phyloP scores from a whole-genome alignment of 2,797 vertebrate genomes.

The Loris lydekkerianus region DNA sequence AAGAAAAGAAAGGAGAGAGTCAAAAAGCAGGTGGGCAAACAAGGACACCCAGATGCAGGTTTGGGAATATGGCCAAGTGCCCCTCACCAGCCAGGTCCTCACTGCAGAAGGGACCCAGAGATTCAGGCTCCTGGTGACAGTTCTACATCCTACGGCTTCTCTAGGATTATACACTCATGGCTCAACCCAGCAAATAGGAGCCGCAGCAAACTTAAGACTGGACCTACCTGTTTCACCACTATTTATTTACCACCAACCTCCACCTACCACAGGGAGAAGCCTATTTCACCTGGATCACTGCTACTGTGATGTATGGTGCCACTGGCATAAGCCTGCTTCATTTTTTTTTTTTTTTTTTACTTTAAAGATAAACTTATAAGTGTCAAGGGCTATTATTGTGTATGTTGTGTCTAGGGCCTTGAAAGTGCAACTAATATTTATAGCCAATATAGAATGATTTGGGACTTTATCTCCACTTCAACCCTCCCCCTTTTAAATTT shows the following conservation, averaged over 20 bases:
- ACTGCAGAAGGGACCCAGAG: neutral
- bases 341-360: conserved; percentile 14
- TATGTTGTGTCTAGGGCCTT: neutral
- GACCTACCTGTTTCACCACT: conserved; percentile 74
- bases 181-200: conserved; percentile 38
- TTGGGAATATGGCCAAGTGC: neutral
- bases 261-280: conserved; percentile 55
- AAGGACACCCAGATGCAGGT: conserved; percentile 14
- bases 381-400: neutral
- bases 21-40: neutral
- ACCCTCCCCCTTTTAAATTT: neutral
- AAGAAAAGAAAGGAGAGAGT: conserved; percentile 25
- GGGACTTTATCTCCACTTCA: neutral
- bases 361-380: conserved; percentile 26
- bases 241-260: conserved; percentile 65
- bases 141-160: neutral
- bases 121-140: conserved; percentile 20
- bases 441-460: neutral
- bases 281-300: conserved; percentile 54
- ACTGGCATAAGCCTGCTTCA: neutral
- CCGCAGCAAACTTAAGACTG: conserved; percentile 33
- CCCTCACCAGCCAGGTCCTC: conserved; percentile 40
- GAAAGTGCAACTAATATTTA: conserved; percentile 16
- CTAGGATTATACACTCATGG: neutral
- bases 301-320: neutral